A percentile compares a stretch with the other conserved stretches of the same genome.
Evolutionary conservation across 2,113 vertebrate genomes (phyloP).

Genomic region (Arvicanthis niloticus): DNA sequence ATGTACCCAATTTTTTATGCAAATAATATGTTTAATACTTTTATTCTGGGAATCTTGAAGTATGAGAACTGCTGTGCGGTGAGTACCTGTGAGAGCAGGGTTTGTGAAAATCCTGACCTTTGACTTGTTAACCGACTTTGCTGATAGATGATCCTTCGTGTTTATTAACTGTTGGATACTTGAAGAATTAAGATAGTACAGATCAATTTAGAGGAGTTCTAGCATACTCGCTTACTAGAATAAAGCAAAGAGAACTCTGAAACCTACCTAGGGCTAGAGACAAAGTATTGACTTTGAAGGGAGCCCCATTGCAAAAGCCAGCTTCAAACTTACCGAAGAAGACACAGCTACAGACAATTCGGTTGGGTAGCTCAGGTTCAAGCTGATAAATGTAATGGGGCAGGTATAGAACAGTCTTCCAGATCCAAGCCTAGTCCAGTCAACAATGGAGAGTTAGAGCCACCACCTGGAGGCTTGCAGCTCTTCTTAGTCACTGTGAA

Average conservation of each 20-base stretch:
- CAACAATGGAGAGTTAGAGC: neutral
- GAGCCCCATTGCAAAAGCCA: fast-evolving
- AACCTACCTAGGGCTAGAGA: neutral
- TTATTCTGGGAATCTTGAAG: neutral
- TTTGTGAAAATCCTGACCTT: neutral
- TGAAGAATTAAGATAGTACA: neutral
- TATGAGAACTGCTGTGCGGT: neutral
- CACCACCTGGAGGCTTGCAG: neutral
- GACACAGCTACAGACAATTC: neutral
- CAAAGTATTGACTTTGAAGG: neutral
- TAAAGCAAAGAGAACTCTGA: neutral
- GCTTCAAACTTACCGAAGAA: neutral
- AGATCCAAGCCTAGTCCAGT: neutral
- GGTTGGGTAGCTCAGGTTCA: neutral
- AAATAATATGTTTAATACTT: slow-evolving; percentile 18
- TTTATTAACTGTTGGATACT: neutral
- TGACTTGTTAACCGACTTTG: neutral
- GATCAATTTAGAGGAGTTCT: neutral
- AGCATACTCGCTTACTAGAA: neutral
- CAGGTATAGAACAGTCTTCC: neutral
- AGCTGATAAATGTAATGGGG: neutral
- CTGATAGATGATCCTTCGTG: neutral
- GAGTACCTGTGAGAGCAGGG: neutral
- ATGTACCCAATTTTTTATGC: neutral
- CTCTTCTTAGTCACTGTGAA: neutral